Conservation (phyloP, 2,113 vertebrate species). For the Stictonetta naevosa region DNA sequence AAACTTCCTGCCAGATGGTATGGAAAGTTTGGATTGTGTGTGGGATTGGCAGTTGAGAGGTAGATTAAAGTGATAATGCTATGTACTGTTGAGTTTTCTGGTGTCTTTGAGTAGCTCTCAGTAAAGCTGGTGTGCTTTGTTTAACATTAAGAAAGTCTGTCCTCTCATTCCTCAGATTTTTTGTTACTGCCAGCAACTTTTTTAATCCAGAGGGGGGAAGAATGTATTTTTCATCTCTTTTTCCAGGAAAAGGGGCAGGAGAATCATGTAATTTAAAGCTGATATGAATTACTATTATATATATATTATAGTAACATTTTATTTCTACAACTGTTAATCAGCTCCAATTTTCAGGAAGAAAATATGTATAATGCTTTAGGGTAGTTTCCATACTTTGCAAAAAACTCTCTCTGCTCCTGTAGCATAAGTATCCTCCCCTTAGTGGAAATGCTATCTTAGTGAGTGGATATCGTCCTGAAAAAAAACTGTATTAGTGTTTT, state of each 20-base stretch:
- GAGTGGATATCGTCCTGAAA: not conserved
- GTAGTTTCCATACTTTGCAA: not conserved
- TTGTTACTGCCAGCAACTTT: not conserved
- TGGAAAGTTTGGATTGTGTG: constrained; percentile 15
- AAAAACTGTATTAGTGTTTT: not conserved
- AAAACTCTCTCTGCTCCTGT: not conserved
- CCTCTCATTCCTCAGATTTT: not conserved
- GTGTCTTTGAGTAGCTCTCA: not conserved
- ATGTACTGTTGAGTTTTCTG: constrained; percentile 19
- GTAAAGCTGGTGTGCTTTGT: not conserved
- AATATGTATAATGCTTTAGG: not conserved
- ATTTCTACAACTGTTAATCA: not conserved
- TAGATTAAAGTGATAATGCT: constrained; percentile 12
- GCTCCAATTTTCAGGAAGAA: not conserved
- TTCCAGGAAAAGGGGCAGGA: not conserved
- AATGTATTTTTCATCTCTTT: not conserved
- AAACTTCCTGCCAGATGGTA: constrained; percentile 47
- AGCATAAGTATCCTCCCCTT: not conserved
- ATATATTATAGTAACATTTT: not conserved
- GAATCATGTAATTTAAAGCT: not conserved
- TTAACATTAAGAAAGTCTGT: not conserved
- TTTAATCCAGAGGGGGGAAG: not conserved
- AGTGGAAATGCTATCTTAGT: not conserved
- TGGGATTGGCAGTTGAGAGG: constrained; percentile 38
- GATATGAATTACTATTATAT: not conserved